Evolutionary conservation across 2,888 invertebrate species (phyloP).

Genomic region (Conops quadrifasciatus): DNA sequence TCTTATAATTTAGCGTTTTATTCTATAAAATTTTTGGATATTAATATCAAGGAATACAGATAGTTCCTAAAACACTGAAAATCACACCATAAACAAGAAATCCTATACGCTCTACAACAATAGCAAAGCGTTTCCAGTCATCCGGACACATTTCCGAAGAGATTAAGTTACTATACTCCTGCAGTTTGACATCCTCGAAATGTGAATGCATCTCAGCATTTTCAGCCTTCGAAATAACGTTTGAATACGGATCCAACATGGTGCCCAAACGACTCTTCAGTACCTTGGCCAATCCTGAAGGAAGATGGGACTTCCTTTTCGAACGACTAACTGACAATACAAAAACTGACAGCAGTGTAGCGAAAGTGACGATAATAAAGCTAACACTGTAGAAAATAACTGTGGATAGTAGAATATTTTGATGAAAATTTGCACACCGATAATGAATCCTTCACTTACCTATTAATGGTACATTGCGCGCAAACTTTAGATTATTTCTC

Average conservation of each 20-base stretch:
- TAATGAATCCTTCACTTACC: constrained; percentile 52
- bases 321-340: constrained; percentile 58
- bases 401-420: constrained; percentile 48
- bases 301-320: constrained; percentile 43
- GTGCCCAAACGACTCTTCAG: constrained; percentile 43
- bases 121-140: constrained; percentile 49
- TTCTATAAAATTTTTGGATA: too few species aligned
- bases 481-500: constrained; percentile 64
- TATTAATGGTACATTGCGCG: constrained; percentile 61
- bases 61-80: constrained; percentile 41
- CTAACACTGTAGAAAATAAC: constrained; percentile 68
- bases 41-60: constrained; percentile 40
- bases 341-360: constrained; percentile 67
- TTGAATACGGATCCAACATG: constrained; percentile 27
- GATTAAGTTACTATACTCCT: constrained; percentile 48
- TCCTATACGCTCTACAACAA: constrained; percentile 45
- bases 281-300: constrained; percentile 40
- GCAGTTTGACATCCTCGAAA: constrained; percentile 47
- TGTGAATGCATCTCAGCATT: constrained; percentile 42
- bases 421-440: neutral
- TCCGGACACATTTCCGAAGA: constrained; percentile 40
- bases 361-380: constrained; percentile 67
- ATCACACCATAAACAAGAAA: constrained; percentile 42
- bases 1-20: too few species aligned
- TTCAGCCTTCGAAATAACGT: constrained; percentile 32